Percentiles rank a stretch among this genome's conserved stretches.
Conservation (phyloP, 2,888 invertebrate species). For the Polydrusus pterygomalis region DNA sequence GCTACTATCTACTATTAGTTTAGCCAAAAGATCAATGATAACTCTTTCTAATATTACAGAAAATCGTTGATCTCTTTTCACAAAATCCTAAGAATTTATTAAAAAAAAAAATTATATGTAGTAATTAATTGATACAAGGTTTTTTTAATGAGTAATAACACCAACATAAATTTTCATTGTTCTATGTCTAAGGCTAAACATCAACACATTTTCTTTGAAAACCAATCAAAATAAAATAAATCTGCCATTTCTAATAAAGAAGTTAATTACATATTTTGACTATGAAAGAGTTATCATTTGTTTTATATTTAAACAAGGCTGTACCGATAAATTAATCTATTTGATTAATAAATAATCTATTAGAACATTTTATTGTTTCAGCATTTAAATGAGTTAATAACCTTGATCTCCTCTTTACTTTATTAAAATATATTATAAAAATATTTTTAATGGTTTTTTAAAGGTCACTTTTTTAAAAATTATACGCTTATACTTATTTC, state of each 20-base stretch:
- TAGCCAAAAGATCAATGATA: too few species aligned
- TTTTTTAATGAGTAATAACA: not conserved
- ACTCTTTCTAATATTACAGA: too few species aligned
- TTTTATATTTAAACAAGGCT: conserved; percentile 47
- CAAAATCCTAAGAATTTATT: too few species aligned
- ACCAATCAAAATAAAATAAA: conserved; percentile 41
- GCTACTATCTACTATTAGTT: too few species aligned
- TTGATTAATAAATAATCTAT: conserved; percentile 44
- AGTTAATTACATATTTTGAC: conserved; percentile 34
- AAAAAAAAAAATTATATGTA: too few species aligned
- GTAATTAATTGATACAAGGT: not conserved
- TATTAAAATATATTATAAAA: conserved; percentile 16
- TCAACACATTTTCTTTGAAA: conserved; percentile 13
- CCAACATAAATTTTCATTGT: not conserved
- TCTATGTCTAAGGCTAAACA: conserved; percentile 8
- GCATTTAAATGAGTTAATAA: conserved; percentile 41
- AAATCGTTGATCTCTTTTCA: too few species aligned
- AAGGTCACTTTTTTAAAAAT: not conserved
- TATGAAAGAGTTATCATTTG: conserved; percentile 31
- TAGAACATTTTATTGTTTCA: conserved; percentile 53
- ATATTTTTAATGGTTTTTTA: not conserved
- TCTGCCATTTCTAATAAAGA: conserved; percentile 44
- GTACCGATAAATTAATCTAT: conserved; percentile 53
- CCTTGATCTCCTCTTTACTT: conserved; percentile 39
- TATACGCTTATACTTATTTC: too few species aligned